Evolutionary conservation across 2,888 invertebrate species (phyloP).

Genomic region (Thereva unica): DNA sequence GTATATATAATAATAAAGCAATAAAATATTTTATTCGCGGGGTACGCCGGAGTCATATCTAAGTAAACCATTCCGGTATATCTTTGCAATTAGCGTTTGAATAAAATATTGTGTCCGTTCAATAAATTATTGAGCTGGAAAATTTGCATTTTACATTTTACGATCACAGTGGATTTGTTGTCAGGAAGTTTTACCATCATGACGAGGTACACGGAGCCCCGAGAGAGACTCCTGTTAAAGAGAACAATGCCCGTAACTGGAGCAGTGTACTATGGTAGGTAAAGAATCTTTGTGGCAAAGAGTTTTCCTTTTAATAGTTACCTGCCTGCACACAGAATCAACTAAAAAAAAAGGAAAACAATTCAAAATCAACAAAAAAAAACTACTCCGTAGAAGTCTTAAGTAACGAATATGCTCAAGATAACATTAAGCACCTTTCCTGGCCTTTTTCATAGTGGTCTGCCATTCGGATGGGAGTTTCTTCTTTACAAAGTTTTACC

Average conservation of each 20-base stretch:
- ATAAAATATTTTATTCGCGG: no score
- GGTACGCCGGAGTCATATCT: no score
- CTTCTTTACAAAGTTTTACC: constrained; percentile 10
- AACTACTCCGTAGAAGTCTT: constrained; percentile 6
- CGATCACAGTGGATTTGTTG: constrained; percentile 25
- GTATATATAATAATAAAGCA: no score
- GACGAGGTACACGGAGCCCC: constrained; percentile 24
- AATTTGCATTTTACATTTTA: constrained; percentile 29
- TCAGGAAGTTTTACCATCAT: constrained; percentile 24
- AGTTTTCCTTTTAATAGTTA: constrained; percentile 10
- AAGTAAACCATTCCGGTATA: no score
- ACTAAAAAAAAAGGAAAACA: constrained; percentile 1
- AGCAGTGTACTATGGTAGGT: constrained; percentile 20
- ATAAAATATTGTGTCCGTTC: constrained; percentile 30
- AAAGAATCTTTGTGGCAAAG: constrained; percentile 15
- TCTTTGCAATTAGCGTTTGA: constrained; percentile 20
- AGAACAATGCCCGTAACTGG: constrained; percentile 33
- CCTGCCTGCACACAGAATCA: constrained; percentile 7
- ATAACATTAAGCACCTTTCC: constrained; percentile 29
- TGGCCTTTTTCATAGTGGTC: constrained; percentile 8
- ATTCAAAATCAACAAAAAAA: no score
- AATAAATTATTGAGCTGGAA: constrained; percentile 34
- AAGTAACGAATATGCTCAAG: constrained; percentile 31
- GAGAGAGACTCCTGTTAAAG: constrained; percentile 24
- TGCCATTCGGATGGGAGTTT: constrained; percentile 23